Evolutionary conservation across 2,113 vertebrate genomes (phyloP), one percentile per base, ranked within the genome.

Genomic region (Calidris pugnax): DNA sequence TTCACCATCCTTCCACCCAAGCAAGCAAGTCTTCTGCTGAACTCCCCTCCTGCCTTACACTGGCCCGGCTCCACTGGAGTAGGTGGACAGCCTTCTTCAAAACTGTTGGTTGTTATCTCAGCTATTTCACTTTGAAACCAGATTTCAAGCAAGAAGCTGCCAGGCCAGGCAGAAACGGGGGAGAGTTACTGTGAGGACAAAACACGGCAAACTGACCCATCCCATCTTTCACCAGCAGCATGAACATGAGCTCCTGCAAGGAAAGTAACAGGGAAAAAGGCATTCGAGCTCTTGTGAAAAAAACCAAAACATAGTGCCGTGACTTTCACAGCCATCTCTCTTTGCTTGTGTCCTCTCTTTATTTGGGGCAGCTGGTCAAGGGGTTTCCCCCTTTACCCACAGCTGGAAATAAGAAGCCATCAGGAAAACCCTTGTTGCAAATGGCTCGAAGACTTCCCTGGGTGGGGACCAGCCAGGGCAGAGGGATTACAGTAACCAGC

Each of bases 401-500:
- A 82, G 80, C 80, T 85, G 41, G 81, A 91, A 92, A 37, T 14
- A 26, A 92, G 84, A 89, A 89, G 87, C 28, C 37, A 73, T 13
- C 2, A 56, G 56, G 32, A 89, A 87, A 89, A 62, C 23, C 23
- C 41, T 73, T 55, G 33, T 48, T 82, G 62, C 33, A 82, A 92
- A 93, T 8, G 47, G 53, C 84, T 91, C 72, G 24, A 72, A 74
- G 47, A 76, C 20, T 63, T 78, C 32, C 45, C 39, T 48, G 33
- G 68, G 50, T 67, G 39, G 43, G 51, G 35, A 60, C 50, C 33
- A 64, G 62, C 43, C 63, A 77, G 69, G 55, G 35, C 67, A 67
- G 81, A 32, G 39, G 18, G 85, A 90, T 94, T 96, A 87, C n/a
- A 59, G 74, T 27, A 90, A 82, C 93, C 76, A 86, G 56, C 57